Evolutionary conservation across 2,113 vertebrate genomes (phyloP).

Genomic region (Anthoscopus minutus): DNA sequence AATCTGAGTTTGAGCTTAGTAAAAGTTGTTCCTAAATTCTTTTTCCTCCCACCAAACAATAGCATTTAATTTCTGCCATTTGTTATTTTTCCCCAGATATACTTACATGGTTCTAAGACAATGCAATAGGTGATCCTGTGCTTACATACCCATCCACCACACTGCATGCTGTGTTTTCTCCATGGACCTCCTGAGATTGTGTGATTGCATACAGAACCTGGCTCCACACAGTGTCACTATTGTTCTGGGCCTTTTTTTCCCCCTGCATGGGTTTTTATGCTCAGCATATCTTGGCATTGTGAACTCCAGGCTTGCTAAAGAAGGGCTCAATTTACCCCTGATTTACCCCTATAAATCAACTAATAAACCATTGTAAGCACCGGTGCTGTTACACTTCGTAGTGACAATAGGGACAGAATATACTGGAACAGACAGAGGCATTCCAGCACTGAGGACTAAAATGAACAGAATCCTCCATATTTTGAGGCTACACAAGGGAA

Average conservation of each 20-base stretch:
- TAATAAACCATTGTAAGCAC: slow-evolving; percentile 50
- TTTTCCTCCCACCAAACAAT: neutral
- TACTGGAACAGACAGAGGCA: neutral
- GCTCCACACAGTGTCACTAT: slow-evolving; percentile 54
- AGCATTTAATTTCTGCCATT: neutral
- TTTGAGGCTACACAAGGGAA: neutral
- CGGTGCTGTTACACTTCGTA: slow-evolving; percentile 18
- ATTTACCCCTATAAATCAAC: slow-evolving; percentile 67
- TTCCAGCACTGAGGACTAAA: neutral
- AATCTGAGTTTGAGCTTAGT: neutral
- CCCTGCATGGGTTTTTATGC: slow-evolving; percentile 30
- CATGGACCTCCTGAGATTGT: neutral
- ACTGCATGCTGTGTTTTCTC: neutral
- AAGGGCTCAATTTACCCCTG: slow-evolving; percentile 59
- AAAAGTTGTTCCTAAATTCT: neutral
- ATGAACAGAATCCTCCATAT: neutral
- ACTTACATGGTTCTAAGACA: neutral
- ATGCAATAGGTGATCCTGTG: neutral
- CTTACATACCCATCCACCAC: neutral
- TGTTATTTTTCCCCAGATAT: neutral
- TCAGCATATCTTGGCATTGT: slow-evolving; percentile 53
- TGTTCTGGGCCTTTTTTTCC: slow-evolving; percentile 12
- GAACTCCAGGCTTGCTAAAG: slow-evolving; percentile 37
- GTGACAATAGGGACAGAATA: slow-evolving; percentile 7
- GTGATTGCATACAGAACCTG: slow-evolving; percentile 42